phyloP scores from a whole-genome alignment of 2,113 vertebrate species.

The Oreochromis aureus region DNA sequence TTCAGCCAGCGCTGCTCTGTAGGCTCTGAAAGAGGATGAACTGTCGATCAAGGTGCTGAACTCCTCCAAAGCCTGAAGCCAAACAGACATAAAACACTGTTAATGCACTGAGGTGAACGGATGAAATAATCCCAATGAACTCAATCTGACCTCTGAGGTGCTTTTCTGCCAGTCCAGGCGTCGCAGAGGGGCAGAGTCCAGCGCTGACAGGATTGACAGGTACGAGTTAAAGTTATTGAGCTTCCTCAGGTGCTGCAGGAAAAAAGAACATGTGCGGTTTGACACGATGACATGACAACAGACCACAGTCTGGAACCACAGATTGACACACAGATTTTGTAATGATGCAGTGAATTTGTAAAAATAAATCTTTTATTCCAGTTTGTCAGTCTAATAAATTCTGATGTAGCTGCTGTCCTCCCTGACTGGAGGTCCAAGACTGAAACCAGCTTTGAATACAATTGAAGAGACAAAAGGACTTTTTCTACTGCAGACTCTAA shows the following conservation, averaged over 20 bases:
- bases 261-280: not conserved
- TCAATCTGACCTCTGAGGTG: constrained; percentile 76
- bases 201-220: constrained; percentile 89
- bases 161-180: constrained; percentile 93
- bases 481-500: not conserved
- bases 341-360: not conserved
- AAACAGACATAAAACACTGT: not conserved
- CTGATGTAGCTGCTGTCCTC: not conserved
- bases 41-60: constrained; percentile 94
- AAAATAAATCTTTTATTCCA: not conserved
- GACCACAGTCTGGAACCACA: not conserved
- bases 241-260: constrained; percentile 84
- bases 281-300: no score
- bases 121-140: not conserved
- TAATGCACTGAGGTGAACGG: not conserved
- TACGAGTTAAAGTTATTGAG: constrained; percentile 97
- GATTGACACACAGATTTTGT: not conserved
- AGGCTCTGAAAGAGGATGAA: constrained; percentile 94
- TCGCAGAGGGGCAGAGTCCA: constrained; percentile 90
- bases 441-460: not conserved
- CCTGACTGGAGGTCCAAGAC: not conserved
- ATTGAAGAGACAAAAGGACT: not conserved
- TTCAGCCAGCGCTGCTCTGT: constrained; percentile 86
- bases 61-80: constrained; percentile 80
- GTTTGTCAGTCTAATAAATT: not conserved